Evolutionary conservation across 2,888 invertebrate species (phyloP), one percentile per base, ranked within the genome.

Genomic region (Spilarctia lutea): DNA sequence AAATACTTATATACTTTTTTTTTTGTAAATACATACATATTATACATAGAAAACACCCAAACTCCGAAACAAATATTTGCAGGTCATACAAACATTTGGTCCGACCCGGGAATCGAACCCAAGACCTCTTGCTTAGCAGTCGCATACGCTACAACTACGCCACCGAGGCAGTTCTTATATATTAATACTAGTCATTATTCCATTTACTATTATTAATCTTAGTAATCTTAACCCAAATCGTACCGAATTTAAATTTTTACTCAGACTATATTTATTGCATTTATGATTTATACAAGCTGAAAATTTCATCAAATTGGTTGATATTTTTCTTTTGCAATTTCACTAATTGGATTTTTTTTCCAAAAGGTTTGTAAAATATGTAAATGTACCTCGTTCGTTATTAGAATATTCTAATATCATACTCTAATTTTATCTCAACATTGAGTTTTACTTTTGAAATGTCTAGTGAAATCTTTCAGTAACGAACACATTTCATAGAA

Each of bases 401-500:
- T 56, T 56, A 68, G 48, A 45, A 24, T 68, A 52, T 24, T 30
- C 33, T 65, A 20, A 33, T 52, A 33, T 42, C 24, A 56, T 24
- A 56, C 39, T 39, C 20, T 39, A 56, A 20, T 67, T 60, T 73
- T 48, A 79, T 80, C 82, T 82, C 81, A 80, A 81, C 79, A 81
- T 83, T 78, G n/a, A 24, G 80, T 79, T 81, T 79, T 80, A 77
- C 75, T 75, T 81, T 78, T 84, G 75, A 83, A 85, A 84, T 80
- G 83, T 82, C 85, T 81, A 83, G 86, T 82, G 82, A 81, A 82
- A 81, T 85, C 82, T 85, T 82, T 81, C 81, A 80, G 82, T 87
- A 88, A 87, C 87, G 85, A 88, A 83, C 80, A 81, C 81, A 85
- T 86, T 87, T 88, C 78, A 85, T 87, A 87, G 85, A 88, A 88